Conservation (phyloP, 2,888 invertebrate species). For the Heliconius sara region DNA sequence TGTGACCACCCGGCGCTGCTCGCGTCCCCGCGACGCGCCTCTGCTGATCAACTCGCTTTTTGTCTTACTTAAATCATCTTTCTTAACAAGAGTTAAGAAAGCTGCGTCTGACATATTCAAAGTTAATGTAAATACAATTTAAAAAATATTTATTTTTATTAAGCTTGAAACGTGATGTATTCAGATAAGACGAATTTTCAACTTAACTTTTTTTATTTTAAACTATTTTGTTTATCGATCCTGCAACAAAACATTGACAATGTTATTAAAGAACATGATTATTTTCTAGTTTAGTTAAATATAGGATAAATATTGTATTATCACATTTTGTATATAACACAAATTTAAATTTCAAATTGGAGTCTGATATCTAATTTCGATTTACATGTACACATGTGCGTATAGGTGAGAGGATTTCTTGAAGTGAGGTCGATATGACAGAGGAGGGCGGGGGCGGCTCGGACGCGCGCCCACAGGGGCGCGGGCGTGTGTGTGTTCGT, state of each 20-base stretch:
- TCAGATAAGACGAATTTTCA: neutral
- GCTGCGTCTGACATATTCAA: neutral
- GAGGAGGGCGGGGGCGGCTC: constrained; percentile 65
- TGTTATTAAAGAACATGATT: no score
- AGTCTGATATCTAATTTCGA: constrained; percentile 51
- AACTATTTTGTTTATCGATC: no score
- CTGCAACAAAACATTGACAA: no score
- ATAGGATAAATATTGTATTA: neutral
- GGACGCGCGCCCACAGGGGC: constrained; percentile 61
- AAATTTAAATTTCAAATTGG: constrained; percentile 42
- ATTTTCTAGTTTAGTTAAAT: neutral
- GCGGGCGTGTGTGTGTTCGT: constrained; percentile 70
- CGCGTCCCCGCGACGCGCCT: constrained; percentile 73
- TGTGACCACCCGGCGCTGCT: constrained; percentile 79
- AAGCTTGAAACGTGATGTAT: no score
- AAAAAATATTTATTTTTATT: no score
- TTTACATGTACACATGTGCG: constrained; percentile 70
- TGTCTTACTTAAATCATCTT: neutral
- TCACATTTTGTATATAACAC: neutral
- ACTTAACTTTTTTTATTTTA: neutral
- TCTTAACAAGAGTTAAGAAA: neutral
- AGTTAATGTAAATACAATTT: neutral
- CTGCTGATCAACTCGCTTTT: constrained; percentile 70
- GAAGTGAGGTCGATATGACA: constrained; percentile 80
- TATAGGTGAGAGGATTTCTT: constrained; percentile 79